phyloP scores from a whole-genome alignment of 1,140 invertebrate genomes.

The Eueides isabella region DNA sequence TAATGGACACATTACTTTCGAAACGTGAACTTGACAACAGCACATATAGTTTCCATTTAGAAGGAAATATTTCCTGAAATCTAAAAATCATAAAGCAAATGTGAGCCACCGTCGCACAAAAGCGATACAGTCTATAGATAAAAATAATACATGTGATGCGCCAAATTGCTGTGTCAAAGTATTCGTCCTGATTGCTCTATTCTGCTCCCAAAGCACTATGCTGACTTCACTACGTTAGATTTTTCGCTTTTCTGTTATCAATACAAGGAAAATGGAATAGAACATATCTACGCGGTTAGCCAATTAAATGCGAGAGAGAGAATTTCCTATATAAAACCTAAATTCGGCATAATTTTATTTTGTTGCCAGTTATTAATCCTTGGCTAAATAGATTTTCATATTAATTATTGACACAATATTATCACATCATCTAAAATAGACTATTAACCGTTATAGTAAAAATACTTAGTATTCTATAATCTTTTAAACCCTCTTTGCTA shows the following conservation, averaged over 20 bases:
- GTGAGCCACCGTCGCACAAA: constrained; percentile 41
- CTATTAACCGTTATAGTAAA: not conserved
- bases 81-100: constrained; percentile 30
- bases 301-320: constrained; percentile 49
- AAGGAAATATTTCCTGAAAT: constrained; percentile 18
- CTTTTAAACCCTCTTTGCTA: constrained; percentile 13
- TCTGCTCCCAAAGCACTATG: constrained; percentile 64
- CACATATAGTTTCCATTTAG: constrained; percentile 15
- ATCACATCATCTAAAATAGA: not conserved
- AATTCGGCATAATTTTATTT: constrained; percentile 36
- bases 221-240: constrained; percentile 55
- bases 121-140: constrained; percentile 41
- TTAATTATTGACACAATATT: not conserved
- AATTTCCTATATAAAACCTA: constrained; percentile 41
- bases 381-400: no score
- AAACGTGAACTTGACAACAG: constrained; percentile 15
- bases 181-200: constrained; percentile 78
- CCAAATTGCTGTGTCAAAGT: constrained; percentile 79
- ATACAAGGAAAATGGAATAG: constrained; percentile 54
- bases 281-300: constrained; percentile 45
- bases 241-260: constrained; percentile 64
- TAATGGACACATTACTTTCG: no score
- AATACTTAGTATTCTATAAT: not conserved
- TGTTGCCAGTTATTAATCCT: not conserved
- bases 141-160: constrained; percentile 75